Evolutionary conservation across 2,113 vertebrate genomes (phyloP).

Genomic region (Gallinago jamesoni): DNA sequence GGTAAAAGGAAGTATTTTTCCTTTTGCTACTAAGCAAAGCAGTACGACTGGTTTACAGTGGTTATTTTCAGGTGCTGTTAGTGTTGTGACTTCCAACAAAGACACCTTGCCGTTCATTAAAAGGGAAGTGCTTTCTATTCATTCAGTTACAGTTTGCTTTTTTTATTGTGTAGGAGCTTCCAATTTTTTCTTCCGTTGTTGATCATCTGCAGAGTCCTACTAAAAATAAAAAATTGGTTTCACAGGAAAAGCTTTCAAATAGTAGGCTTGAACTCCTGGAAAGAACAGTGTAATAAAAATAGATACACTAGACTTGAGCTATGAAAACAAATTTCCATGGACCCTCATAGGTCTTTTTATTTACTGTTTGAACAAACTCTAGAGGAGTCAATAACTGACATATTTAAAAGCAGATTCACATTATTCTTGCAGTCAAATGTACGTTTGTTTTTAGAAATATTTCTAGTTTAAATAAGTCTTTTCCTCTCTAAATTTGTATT

Average conservation of each 20-base stretch:
- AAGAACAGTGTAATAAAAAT: conserved; percentile 27
- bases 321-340: not conserved
- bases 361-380: not conserved
- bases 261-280: conserved; percentile 7
- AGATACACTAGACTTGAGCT: not conserved
- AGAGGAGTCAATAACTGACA: not conserved
- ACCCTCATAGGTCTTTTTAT: not conserved
- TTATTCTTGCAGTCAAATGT: not conserved
- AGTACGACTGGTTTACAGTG: rapidly evolving
- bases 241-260: conserved; percentile 4
- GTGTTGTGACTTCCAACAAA: not conserved
- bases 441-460: not conserved
- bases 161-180: not conserved
- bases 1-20: not conserved
- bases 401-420: not conserved
- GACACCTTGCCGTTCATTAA: not conserved
- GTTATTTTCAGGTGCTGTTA: not conserved
- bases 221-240: conserved; percentile 38
- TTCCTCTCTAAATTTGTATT: not conserved
- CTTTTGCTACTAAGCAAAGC: not conserved
- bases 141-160: not conserved
- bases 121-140: not conserved
- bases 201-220: not conserved
- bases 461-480: not conserved
- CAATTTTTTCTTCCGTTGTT: not conserved